These are phyloP conservation scores for Catonia carolina DNA, from an alignment of 2,888 invertebrate species.

Conservation along the genomic window DNA sequence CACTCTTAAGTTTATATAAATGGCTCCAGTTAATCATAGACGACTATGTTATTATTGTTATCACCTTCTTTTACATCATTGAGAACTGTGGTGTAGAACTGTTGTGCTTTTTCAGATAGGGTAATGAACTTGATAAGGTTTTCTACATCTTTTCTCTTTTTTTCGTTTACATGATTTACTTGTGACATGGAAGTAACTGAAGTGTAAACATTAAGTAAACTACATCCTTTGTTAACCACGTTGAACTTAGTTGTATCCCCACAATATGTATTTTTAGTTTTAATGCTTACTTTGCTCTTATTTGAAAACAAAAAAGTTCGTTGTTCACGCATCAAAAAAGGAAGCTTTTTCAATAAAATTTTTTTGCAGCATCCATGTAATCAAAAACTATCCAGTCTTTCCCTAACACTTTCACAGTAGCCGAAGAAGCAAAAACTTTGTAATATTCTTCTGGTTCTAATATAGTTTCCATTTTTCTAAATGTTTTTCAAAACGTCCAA, in stretches of 20 bases:
- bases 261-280: constrained; percentile 7
- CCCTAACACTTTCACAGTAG: constrained; percentile 10
- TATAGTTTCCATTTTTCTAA: constrained; percentile 18
- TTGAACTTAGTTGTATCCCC: constrained; percentile 5
- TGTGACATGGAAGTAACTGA: not conserved
- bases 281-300: not conserved
- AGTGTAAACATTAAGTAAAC: not conserved
- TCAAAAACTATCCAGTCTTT: constrained; percentile 18
- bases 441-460: constrained; percentile 17
- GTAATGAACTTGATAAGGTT: constrained; percentile 13
- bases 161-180: constrained; percentile 6
- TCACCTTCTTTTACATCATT: too few species aligned
- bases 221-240: constrained; percentile 1
- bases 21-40: too few species aligned
- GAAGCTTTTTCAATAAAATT: constrained; percentile 16
- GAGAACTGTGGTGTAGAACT: too few species aligned
- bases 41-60: too few species aligned
- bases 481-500: too few species aligned
- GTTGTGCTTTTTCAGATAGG: constrained; percentile 9
- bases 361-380: constrained; percentile 16
- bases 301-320: constrained; percentile 3
- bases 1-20: too few species aligned
- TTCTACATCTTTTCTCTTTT: constrained; percentile 13
- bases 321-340: constrained; percentile 19
- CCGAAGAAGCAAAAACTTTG: constrained; percentile 1